Base-by-base conservation (phyloP, 2,113 vertebrate genomes). In the Pelmatolapia mariae region DNA sequence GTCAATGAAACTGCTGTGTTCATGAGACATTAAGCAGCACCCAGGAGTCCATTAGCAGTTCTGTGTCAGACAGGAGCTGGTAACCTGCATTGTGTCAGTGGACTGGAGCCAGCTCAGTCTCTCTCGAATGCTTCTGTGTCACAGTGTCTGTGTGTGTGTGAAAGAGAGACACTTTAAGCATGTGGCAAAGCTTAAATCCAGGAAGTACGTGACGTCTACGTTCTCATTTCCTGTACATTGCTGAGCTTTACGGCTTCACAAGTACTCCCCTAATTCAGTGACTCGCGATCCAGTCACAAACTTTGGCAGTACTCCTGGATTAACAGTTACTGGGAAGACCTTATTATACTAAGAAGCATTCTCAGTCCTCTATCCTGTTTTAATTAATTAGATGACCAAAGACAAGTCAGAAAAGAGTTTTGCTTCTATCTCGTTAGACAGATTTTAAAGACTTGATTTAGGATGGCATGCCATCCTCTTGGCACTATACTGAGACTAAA, bases 191-290 rank as follows among this genome's bases (percentile, higher is more conserved):
- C 54, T 33, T 81, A 86, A 89, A 87, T 89, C 89, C 89, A 85
- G 59, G 86, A 87, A 82, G 86, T 47, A n/a, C 84, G 57, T 87
- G 84, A 95, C 10, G n/a, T 89, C 80, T 68, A 66, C 29, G 56
- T 59, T 50, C 68, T 13, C 26, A 45, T 76, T 85, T 90, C 84
- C 84, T 85, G 71, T 59, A 57, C 45, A 84, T 33, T 6, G 1
- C 33, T 61, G 53, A 86, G 78, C 76, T 81, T 84, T 15, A 81
- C 4, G 1, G 45, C 68, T 84, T 93, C 73, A 45, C 52, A 84
- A 80, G 24, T 26, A 53, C 53, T 81, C 26, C 11, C 19, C 54
- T 84, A 71, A 89, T 31, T 88, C 80, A 87, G 2, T 78, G 63
- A 78, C 38, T 92, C 54, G 29, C 45, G 7, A 29, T 82, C 56